These are phyloP conservation scores for Ommatoiulus sabulosus DNA, from an alignment of 2,888 invertebrate species.

Conservation along the genomic window DNA sequence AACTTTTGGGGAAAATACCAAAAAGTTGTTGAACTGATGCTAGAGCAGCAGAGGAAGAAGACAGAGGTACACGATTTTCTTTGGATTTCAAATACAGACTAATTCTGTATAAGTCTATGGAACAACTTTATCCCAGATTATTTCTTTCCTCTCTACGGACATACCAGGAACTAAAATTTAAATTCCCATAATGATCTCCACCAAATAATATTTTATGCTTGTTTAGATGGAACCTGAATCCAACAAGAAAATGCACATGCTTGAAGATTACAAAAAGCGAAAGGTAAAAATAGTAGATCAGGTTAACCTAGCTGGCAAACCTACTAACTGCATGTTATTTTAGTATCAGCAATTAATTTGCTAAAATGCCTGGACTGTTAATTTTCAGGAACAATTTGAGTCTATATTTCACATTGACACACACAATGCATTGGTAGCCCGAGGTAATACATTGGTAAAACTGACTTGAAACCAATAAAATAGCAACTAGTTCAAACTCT, in stretches of 20 bases:
- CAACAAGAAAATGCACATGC: conserved; percentile 74
- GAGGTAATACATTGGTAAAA: conserved; percentile 69
- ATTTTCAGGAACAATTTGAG: conserved; percentile 79
- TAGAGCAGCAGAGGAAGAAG: conserved; percentile 76
- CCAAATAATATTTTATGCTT: not conserved
- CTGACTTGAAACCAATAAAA: not conserved
- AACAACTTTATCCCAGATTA: no score
- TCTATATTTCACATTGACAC: conserved; percentile 87
- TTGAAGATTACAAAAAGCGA: conserved; percentile 82
- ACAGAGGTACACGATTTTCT: conserved; percentile 71
- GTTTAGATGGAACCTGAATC: conserved; percentile 68
- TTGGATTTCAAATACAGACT: not conserved
- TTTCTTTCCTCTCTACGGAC: no score
- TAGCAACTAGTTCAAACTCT: not conserved
- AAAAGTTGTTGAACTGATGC: conserved; percentile 72
- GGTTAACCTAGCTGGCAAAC: no score
- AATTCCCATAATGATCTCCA: not conserved
- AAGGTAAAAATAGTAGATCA: conserved; percentile 65
- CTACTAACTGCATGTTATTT: no score
- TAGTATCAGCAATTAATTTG: not conserved
- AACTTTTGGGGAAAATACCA: conserved; percentile 96
- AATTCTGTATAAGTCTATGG: no score
- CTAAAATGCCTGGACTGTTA: not conserved
- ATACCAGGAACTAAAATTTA: not conserved
- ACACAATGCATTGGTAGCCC: conserved; percentile 84